Base-by-base conservation (phyloP, 2,888 invertebrate species). In the Caenorhabditis afra region DNA sequence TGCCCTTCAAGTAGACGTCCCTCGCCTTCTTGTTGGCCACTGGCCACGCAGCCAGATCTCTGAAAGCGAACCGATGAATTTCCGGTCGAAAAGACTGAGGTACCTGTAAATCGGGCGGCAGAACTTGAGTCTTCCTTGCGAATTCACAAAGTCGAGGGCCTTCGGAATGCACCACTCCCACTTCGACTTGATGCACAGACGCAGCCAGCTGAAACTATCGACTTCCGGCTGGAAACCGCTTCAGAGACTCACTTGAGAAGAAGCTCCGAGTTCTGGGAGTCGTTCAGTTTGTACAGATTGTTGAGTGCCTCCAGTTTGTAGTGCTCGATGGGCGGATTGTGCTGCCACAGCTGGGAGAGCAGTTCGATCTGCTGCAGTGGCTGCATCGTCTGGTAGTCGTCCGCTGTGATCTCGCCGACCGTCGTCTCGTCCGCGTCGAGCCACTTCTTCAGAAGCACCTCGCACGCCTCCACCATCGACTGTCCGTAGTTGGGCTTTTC, bases 101-200 rank as follows among this genome's bases (percentile, higher is more conserved):
- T 23, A 81, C 85, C 89, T 82, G 88, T 95, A 96, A 57, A 97
- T 92, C 2, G 96, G 96, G 39, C 95, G 93, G 1, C 95, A 94
- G 91, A 94, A 97, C 91, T 97, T 97, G 95, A 96, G 95, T 66
- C 97, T 93, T 41, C 96, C 96, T 89, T 95, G 94, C 18, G 93
- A 93, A 84, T 94, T 95, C 10, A 95, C 93, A 92, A 96, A 96
- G 20, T 93, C 90, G 67, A 96, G 92, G 0, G 94, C 94, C 16
- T 93, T 92, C 1, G 92, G 91, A 41, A 96, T 91, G 87, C 93
- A 93, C 0, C 93, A 92, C 29, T 93, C 91, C 92, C 95, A 94
- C 67, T 92, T 93, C 12, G 94, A 94, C 89, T 93, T 94, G n/a
- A 96, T 92, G 84, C 94, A 94, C 68, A 96, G 91, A 62, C 95